Evolutionary conservation across 1,140 invertebrate genomes (phyloP), one percentile per base, ranked within the genome.

Genomic region (Trigoniulus corallinus): DNA sequence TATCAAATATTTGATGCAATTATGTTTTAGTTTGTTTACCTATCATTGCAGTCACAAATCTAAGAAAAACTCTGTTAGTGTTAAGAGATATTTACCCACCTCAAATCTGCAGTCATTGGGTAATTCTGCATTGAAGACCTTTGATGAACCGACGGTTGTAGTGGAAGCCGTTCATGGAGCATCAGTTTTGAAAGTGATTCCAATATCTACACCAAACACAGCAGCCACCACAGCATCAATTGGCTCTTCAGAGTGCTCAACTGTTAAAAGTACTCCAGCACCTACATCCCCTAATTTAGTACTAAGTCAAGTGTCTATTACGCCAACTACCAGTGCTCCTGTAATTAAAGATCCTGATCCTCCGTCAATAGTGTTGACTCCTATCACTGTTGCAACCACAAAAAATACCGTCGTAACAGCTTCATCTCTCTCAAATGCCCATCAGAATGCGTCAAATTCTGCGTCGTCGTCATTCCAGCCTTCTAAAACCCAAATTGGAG

Each of bases 1-100:
- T 20, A 22, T 41, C 10, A 44, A 7, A 41, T n/a, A 53, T 25
- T n/a, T 12, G 26, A 23, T 18, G 22, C 18, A 22, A 7, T 27
- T 29, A 39, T 41, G 12, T n/a, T 20, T 37, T 29, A 7, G 21
- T n/a, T n/a, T 25, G 1, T 49, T 22, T 53, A 22, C 29, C 40
- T 52, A 23, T 39, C 27, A 18, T 53, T 54, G 12, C 52, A 62
- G 59, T 23, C 54, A 56, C 50, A 58, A 59, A 39, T 50, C 55
- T 18, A 63, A 58, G 53, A 59, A 56, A 48, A 53, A 41, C 46
- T 44, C 58, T 12, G 41, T 58, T 43, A 4, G 13, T 29, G 23
- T 29, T 25, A n/a, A 47, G 7, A n/a, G 12, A 44, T 21, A 7
- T 20, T 12, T 21, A 7, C 42, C 42, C 7, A 18, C 18, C 18